Base-by-base conservation (phyloP, 2,888 invertebrate species). In the Helleia helle region DNA sequence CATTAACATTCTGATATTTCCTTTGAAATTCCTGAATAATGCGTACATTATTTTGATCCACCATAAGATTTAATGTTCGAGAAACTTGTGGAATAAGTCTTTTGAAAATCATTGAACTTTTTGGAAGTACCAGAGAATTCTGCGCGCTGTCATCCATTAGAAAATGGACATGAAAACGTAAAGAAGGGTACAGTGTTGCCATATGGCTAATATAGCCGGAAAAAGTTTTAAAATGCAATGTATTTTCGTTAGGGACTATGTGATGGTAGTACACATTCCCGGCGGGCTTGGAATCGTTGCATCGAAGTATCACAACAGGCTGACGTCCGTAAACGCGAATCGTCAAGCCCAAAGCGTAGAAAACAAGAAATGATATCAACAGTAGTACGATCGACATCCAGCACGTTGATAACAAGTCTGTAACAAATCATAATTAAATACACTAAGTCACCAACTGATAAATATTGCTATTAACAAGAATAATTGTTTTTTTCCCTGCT, bases 381-480 rank as follows among this genome's bases (percentile, higher is more conserved):
- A 81, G 48, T 13, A 81, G 52, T 42, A 74, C 67, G 4, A 72
- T 48, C 1, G 79, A 71, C 71, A 81, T 74, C 80, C 83, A 81
- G 50, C 75, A 79, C 36, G 72, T 71, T 4, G 79, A 76, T 36
- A 79, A 47, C 17, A 70, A 63, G 56, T 83, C 83, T 84, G 77
- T 30, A 76, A 75, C 8, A 45, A 44, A 30, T 13, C 22, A 13
- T 28, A 12, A 6, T 18, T 13, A 13, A 18, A 4, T n/a, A 36
- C n/a, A 7, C 25, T 30, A n/a, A 14, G 15, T 9, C 7, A n/a
- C 3, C 11, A 26, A 26, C 6, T 4, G 9, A 9, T 4, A 14
- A 15, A 15, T 30, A 18, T 18, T 18, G 18, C 18, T 18, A 6
- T n/a, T n/a, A 4, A 25, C 26, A 6, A 25, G 9, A 9, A 22